A percentile compares a stretch with the other conserved stretches of the same genome.
phyloP scores from a whole-genome alignment of 1,140 invertebrate species.

The Tachypleus tridentatus region DNA sequence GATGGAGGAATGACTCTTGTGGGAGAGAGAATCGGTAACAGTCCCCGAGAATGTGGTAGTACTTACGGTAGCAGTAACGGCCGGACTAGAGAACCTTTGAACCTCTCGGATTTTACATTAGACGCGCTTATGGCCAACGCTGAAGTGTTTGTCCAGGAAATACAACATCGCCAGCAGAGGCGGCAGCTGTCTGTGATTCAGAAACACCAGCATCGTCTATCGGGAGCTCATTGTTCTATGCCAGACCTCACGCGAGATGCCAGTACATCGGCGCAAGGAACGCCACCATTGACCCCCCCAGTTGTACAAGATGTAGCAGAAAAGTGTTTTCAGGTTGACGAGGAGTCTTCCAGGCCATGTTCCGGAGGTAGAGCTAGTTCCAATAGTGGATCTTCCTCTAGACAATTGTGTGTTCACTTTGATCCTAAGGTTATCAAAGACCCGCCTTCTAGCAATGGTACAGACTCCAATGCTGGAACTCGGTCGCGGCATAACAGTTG shows the following conservation, averaged over 20 bases:
- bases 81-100: constrained; percentile 44
- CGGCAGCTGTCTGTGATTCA: constrained; percentile 2
- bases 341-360: constrained; percentile 3
- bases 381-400: background rate
- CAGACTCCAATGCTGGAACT: background rate
- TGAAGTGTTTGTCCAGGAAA: constrained; percentile 20
- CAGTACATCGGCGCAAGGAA: constrained; percentile 12
- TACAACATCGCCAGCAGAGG: constrained; percentile 10
- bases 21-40: too few relatives aligned
- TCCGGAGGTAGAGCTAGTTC: background rate
- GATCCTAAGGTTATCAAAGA: background rate
- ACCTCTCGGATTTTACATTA: constrained; percentile 37
- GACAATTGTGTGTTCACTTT: background rate
- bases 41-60: too few relatives aligned
- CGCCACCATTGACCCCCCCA: constrained; percentile 21
- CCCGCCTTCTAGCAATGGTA: background rate
- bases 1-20: too few relatives aligned
- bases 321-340: background rate
- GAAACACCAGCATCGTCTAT: constrained; percentile 8
- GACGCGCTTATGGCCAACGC: constrained; percentile 35
- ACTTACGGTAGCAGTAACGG: background rate
- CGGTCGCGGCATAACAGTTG: constrained; percentile 3
- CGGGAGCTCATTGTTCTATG: constrained; percentile 41
- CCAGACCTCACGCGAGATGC: constrained; percentile 42
- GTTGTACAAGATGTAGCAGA: constrained; percentile 5